A percentile compares a stretch with the other conserved stretches of the same genome.
Evolutionary conservation across 2,888 invertebrate genomes (phyloP).

Genomic region (Thecocarcelia acutangulata): DNA sequence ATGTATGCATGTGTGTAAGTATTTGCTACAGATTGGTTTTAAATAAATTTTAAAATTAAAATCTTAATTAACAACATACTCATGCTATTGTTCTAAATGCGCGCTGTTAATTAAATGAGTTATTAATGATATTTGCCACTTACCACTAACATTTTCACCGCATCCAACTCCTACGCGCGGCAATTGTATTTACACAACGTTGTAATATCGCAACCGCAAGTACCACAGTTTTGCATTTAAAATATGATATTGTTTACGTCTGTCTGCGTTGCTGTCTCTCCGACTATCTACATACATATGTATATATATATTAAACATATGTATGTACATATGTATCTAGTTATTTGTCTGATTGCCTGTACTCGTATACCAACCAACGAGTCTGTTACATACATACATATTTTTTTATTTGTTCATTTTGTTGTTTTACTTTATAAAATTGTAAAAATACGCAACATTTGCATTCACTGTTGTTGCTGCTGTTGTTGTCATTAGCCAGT

Average conservation of each 20-base stretch:
- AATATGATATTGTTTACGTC: slow-evolving; percentile 65
- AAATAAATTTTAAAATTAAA: slow-evolving; percentile 58
- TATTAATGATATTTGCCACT: slow-evolving; percentile 68
- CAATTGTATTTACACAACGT: slow-evolving; percentile 54
- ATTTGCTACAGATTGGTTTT: slow-evolving; percentile 26
- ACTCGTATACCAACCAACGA: background rate
- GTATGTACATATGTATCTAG: too few relatives aligned
- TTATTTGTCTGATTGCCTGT: slow-evolving; percentile 16
- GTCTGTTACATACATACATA: background rate
- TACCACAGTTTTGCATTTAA: slow-evolving; percentile 64
- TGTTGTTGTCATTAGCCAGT: slow-evolving; percentile 60
- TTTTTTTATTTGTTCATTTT: slow-evolving; percentile 22
- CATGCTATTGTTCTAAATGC: slow-evolving; percentile 55
- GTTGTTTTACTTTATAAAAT: slow-evolving; percentile 48
- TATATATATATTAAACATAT: too few relatives aligned
- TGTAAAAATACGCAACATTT: slow-evolving; percentile 61
- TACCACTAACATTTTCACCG: slow-evolving; percentile 49
- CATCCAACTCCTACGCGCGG: slow-evolving; percentile 32
- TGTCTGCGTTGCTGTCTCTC: slow-evolving; percentile 28
- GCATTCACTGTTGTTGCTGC: slow-evolving; percentile 21
- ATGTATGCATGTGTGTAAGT: background rate
- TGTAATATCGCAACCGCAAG: slow-evolving; percentile 63
- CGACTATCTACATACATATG: too few relatives aligned
- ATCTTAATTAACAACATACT: slow-evolving; percentile 57
- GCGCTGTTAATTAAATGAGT: slow-evolving; percentile 69